Base-by-base conservation (phyloP, 1,140 invertebrate genomes). In the Drosophila mauritiana region DNA sequence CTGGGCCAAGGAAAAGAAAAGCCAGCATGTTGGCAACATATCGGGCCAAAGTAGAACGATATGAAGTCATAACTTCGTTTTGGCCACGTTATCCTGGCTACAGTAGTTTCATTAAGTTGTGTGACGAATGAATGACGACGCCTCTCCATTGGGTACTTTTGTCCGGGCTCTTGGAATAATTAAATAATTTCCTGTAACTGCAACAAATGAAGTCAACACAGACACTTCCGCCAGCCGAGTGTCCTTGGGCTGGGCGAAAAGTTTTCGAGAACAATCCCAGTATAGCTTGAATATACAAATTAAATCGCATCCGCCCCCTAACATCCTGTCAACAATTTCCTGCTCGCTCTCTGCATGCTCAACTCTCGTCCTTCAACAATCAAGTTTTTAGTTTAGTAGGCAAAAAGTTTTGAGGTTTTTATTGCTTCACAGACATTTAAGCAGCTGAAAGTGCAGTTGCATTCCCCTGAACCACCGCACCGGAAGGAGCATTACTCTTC, bases 281-380 rank as follows among this genome's bases (percentile, higher is more conserved):
- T 59, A 56, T 56, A 64, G 67, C 59, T 59, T 81, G 68, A 37
- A 74, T 61, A 72, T 63, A 88, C 83, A 79, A 86, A 86, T 86
- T 86, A 83, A 86, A 73, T 45, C 54, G 51, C 79, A 83, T 86
- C 82, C 82, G 75, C 51, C 73, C 63, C 52, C 68, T 62, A 61
- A 86, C 75, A 88, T 89, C 83, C 83, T 83, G 84, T 80, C 75
- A 83, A 89, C 83, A 88, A 83, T 77, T 88, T 83, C 62, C 55
- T 73, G 54, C 57, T 39, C 37, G 11, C 57, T 80, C 48, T 53
- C 15, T 62, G 55, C 62, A 70, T n/a, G 49, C 36, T 15, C 34
- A 55, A 59, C 62, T 80, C 62, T 45, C 27, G 64, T 22, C 37
- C 64, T 75, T 48, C 49, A 79, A 88, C 79, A 83, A 88, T 86